Conservation (phyloP, 2,797 vertebrate species). For the Molothrus aeneus region DNA sequence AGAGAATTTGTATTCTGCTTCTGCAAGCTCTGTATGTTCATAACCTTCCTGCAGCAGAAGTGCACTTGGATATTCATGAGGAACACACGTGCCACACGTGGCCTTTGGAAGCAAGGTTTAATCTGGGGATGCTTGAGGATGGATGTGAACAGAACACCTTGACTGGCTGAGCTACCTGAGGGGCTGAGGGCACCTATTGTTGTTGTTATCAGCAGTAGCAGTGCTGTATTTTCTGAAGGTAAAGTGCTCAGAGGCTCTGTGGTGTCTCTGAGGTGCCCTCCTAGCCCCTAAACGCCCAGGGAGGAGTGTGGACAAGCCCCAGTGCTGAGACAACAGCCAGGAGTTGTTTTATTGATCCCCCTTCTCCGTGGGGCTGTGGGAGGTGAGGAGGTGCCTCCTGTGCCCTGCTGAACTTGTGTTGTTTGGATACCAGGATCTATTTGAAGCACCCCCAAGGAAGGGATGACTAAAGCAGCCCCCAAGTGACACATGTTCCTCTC, state of each 20-base stretch:
- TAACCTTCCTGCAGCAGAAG: background rate
- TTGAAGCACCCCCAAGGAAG: background rate
- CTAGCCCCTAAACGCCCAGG: background rate
- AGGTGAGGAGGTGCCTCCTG: background rate
- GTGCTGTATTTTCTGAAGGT: background rate
- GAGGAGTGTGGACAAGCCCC: background rate
- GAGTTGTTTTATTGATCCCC: background rate
- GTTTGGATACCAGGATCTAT: background rate
- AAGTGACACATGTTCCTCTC: background rate
- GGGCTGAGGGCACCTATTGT: background rate
- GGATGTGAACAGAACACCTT: background rate
- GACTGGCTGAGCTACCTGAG: no score
- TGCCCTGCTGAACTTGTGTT: background rate
- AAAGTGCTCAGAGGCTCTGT: background rate
- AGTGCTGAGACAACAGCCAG: background rate
- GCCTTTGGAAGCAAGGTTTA: background rate
- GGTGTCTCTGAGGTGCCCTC: background rate
- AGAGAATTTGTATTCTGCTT: background rate
- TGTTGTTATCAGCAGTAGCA: background rate
- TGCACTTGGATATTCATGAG: background rate
- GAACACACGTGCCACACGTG: fast-evolving
- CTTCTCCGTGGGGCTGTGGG: background rate
- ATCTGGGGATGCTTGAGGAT: background rate
- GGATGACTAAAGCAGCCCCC: background rate
- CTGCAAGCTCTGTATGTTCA: background rate